Conservation (phyloP, 2,797 vertebrate species). For the Betta splendens region DNA sequence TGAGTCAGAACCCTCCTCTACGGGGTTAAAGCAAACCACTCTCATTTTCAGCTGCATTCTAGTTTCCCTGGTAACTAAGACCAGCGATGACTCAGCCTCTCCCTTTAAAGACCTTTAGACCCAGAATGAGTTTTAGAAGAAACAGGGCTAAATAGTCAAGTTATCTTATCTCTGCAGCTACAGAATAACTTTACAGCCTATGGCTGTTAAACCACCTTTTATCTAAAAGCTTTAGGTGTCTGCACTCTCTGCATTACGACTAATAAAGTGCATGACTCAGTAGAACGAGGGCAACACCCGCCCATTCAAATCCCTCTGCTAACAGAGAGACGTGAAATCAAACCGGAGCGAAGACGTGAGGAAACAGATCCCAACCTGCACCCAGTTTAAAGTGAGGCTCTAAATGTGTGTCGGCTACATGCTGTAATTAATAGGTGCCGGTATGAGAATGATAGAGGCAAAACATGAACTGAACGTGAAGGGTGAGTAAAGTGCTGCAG, state of each 20-base stretch:
- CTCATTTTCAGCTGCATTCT: conserved; percentile 14
- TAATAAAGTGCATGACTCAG: conserved; percentile 52
- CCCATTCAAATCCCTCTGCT: not conserved
- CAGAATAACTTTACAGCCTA: conserved; percentile 7
- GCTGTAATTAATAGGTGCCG: not conserved
- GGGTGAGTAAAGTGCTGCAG: not conserved
- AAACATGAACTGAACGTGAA: conserved; percentile 3
- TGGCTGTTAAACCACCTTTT: not conserved
- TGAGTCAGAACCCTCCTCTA: conserved; percentile 4
- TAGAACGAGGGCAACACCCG: conserved; percentile 49
- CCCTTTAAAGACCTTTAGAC: conserved; percentile 1
- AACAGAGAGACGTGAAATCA: conserved; percentile 2
- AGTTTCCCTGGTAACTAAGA: conserved; percentile 14
- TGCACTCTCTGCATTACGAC: conserved; percentile 13
- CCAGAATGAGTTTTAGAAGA: conserved; percentile 2
- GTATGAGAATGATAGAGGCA: not conserved
- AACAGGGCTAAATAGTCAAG: no score
- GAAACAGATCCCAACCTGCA: conserved; percentile 2
- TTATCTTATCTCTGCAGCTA: not conserved
- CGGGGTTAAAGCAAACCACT: not conserved
- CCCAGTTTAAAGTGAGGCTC: not conserved
- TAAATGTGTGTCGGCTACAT: not conserved
- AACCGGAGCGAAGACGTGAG: conserved; percentile 26
- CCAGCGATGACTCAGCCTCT: conserved; percentile 18
- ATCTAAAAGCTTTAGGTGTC: conserved; percentile 6